Base-by-base conservation (phyloP, 2,797 vertebrate species). In the Bucorvus abyssinicus region DNA sequence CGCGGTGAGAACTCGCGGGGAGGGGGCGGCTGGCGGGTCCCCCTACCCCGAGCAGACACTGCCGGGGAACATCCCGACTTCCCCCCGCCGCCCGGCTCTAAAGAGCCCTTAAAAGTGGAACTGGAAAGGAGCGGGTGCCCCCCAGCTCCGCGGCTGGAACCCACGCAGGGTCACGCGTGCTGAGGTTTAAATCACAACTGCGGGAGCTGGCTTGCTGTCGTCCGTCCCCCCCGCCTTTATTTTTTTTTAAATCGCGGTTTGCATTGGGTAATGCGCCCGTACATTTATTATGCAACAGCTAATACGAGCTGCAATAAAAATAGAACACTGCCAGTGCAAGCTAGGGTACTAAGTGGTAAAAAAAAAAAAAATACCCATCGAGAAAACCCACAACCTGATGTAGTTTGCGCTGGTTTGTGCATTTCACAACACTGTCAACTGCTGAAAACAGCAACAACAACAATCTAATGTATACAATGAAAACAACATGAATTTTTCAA, bases 251-350 rank as follows among this genome's bases (percentile, higher is more conserved):
- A 45, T 44, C 79, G 84, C 50, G 76, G 91, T 83, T 95, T 88
- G 95, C 55, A 55, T 84, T 90, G 94, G 88, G 91, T 90, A 95
- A 90, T 36, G 74, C 49, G n/a, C 81, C 38, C 93, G 82, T 86
- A 7, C 59, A 29, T 59, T 79, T 70, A 60, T 96, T 96, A 96
- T 75, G 92, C 96, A 97, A 96, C 94, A 52, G 34, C 94, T 93
- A 90, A 84, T 94, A 79, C 44, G 49, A 82, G 90, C 83, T 14
- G 57, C 84, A 77, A 82, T 84, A 89, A 94, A 96, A 97, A 96
- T 84, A 96, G 93, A 69, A 59, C 22, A 20, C 64, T 15, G 53
- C 59, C 86, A 38, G 56, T 9, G 68, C 63, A 12, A 52, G 80
- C 74, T 42, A 79, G 47, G 75, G 81, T 56, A 90, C 92, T 4